Evolutionary conservation across 2,113 vertebrate genomes (phyloP), one percentile per base, ranked within the genome.

Genomic region (Zapornia atra): DNA sequence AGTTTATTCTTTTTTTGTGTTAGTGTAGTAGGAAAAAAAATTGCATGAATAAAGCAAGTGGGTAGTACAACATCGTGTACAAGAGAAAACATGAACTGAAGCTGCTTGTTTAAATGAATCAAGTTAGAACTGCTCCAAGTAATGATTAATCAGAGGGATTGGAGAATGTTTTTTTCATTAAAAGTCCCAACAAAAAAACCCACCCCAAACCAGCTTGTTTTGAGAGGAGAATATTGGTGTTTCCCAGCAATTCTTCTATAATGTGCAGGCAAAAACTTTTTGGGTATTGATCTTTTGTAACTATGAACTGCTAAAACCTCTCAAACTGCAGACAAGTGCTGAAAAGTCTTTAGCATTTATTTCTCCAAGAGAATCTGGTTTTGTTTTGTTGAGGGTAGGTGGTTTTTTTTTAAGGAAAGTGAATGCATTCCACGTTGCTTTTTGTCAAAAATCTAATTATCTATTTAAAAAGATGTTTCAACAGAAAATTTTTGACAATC

Each of bases 1-100:
- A 69, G 56, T 86, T 91, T 84, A 60, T 91, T 86, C 28, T 42
- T 60, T 94, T 46, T 96, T 69, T 83, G 53, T 82, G 46, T 78
- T 75, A 83, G 56, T 1, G 1, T 57, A 71, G 46, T 79, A 66
- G 59, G 6, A 53, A 84, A 94, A 89, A 68, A 92, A 64, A 64
- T 88, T 91, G 33, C 33, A 44, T 92, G 88, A 95, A 86, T 92
- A 90, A 77, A 91, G 56, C 21, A 93, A 91, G 80, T 70, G 88
- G 82, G 69, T 86, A 95, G 68, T 51, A 22, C 71, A 81, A 69
- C 38, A 85, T 44, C 42, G 28, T 0, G 3, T 65, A 82, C 1
- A n/a, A 94, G 44, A 87, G 59, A 31, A 93, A 88, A 64, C 36
- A 71, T 34, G 70, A 85, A 83, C 50, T 69, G 40, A 29, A 77